A percentile compares a stretch with the other conserved stretches of the same genome.
Evolutionary conservation across 1,140 invertebrate species (phyloP).

Genomic region (Centruroides vittatus): DNA sequence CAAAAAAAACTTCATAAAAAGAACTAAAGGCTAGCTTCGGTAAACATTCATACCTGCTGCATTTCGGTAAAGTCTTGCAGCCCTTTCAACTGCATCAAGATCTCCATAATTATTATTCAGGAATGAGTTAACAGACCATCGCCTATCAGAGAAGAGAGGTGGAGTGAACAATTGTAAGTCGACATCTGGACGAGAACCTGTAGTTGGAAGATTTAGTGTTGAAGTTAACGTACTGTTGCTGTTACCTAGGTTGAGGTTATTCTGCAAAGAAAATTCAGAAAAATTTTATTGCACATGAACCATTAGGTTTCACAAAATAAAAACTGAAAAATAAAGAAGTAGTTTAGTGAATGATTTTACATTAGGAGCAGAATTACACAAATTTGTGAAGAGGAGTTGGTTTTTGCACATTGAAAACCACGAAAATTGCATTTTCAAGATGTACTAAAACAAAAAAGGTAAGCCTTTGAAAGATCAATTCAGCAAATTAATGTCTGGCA

Average conservation of each 20-base stretch:
- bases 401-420: no score
- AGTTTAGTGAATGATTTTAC: no score
- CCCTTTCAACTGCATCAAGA: conserved; percentile 47
- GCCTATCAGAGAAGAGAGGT: conserved; percentile 16
- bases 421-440: no score
- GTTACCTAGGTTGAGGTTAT: conserved; percentile 22
- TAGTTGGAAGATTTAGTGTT: background rate
- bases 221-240: conserved; percentile 10
- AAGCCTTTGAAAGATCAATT: no score
- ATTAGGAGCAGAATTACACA: no score
- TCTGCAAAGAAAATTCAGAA: conserved; percentile 13
- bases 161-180: conserved; percentile 16
- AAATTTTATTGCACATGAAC: no score
- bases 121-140: conserved; percentile 21
- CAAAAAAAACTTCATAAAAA: background rate
- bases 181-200: conserved; percentile 1
- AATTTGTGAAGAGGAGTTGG: no score
- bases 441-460: no score
- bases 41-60: conserved; percentile 43
- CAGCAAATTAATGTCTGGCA: no score
- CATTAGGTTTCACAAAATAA: no score
- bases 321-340: no score
- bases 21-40: background rate
- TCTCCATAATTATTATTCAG: conserved; percentile 23
- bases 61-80: conserved; percentile 54